Evolutionary conservation across 1,140 invertebrate species (phyloP).

Genomic region (Ladona fulva): DNA sequence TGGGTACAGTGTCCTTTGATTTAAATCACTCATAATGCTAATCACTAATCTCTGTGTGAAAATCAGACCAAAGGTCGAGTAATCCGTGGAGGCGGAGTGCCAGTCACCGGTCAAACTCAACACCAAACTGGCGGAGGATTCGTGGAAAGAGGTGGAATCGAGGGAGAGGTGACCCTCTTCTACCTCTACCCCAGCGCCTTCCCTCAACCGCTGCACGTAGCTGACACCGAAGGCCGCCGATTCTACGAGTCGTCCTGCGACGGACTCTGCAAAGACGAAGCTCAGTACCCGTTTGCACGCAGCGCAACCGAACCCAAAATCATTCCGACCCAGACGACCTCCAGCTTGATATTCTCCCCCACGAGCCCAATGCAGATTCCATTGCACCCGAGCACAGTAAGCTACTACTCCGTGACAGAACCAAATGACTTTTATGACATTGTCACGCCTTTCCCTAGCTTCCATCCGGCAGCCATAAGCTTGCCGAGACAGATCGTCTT

Average conservation of each 20-base stretch:
- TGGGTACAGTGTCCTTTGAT: no score
- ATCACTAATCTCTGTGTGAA: no score
- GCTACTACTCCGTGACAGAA: no score
- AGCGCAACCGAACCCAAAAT: not conserved
- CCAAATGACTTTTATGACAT: no score
- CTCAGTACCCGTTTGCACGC: not conserved
- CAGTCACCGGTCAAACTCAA: conserved; percentile 63
- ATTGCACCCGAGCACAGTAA: no score
- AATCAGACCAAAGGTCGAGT: conserved; percentile 61
- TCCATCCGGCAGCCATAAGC: not conserved
- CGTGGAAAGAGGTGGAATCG: conserved; percentile 40
- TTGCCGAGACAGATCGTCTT: not conserved
- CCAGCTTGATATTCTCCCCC: not conserved
- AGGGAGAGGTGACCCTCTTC: conserved; percentile 65
- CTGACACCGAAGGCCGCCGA: conserved; percentile 63
- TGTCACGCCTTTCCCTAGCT: not conserved
- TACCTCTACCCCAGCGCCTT: conserved; percentile 67
- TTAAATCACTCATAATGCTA: no score
- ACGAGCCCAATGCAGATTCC: no score
- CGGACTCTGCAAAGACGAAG: conserved; percentile 26
- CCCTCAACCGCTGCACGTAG: conserved; percentile 31
- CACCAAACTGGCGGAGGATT: conserved; percentile 46
- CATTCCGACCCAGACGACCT: not conserved
- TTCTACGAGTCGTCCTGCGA: conserved; percentile 64
- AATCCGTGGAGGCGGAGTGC: conserved; percentile 63